Conservation (phyloP, 2,888 invertebrate species). For the Pseudanteris insignis region DNA sequence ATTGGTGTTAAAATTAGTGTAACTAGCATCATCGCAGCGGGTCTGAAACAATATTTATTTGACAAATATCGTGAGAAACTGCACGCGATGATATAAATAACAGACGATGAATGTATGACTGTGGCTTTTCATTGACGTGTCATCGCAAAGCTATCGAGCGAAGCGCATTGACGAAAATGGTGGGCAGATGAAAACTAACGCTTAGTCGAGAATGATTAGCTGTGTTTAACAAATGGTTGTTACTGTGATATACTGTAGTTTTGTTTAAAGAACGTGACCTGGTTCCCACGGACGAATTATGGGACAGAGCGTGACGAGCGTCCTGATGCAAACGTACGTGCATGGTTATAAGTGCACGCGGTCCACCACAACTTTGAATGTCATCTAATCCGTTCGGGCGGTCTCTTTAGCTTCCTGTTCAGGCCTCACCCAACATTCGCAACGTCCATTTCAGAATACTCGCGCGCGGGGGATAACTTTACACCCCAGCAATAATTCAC, state of each 20-base stretch:
- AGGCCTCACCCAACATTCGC: not conserved
- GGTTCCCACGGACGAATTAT: constrained; percentile 29
- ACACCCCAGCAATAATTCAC: constrained; percentile 1
- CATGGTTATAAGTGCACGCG: constrained; percentile 1
- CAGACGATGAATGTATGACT: constrained; percentile 10
- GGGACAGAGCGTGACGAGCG: constrained; percentile 27
- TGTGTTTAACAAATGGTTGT: constrained; percentile 21
- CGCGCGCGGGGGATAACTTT: not conserved
- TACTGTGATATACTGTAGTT: constrained; percentile 29
- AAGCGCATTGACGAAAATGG: constrained; percentile 16
- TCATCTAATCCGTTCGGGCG: constrained; percentile 8
- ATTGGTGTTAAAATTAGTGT: too few species aligned
- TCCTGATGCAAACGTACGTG: constrained; percentile 20
- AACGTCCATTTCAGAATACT: constrained; percentile 3
- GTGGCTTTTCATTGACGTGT: constrained; percentile 8
- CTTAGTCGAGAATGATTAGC: constrained; percentile 28
- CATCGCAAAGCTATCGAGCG: constrained; percentile 7
- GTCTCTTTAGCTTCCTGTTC: constrained; percentile 5
- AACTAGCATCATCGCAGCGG: too few species aligned
- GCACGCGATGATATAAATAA: too few species aligned
- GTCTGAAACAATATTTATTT: too few species aligned
- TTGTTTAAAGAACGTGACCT: constrained; percentile 30
- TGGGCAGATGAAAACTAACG: not conserved
- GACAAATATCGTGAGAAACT: too few species aligned
- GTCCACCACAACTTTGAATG: constrained; percentile 8